Evolutionary conservation across 2,797 vertebrate genomes (phyloP), one percentile per base, ranked within the genome.

Genomic region (Enteromius trimaculatus): DNA sequence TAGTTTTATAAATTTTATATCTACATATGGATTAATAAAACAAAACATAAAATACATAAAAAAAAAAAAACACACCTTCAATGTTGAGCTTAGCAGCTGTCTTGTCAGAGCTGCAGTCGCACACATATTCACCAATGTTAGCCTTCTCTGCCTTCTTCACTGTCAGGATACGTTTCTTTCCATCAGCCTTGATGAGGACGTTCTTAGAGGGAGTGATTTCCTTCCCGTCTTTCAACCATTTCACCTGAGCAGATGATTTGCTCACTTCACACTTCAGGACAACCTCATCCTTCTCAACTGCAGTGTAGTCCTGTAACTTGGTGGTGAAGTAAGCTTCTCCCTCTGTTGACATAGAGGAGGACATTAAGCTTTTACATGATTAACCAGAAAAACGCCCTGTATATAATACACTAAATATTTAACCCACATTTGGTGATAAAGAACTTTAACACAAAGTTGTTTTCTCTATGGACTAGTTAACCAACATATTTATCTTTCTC

Each of bases 301-400:
- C 96, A 0, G 98, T 98, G 89, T 98, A 98, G 94, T 99, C 96
- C 86, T 98, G 97, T 85, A 99, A 94, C 88, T 99, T 99, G 83
- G 95, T 95, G 82, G 96, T 96, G 90, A 99, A 99, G 89, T 99
- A 99, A 51, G 97, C 92, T 64, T 99, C 98, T 82, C 97, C 98
- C 94, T 99, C 98, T 99, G 93, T 88, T 92, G 70, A 81, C 19
- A 70, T 21, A 4, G 21, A 51, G n/a, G 62, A 17, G 51, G 13
- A 72, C 10, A 58, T 55, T 19, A 37, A 13, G 26, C 37, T 39
- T 42, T 42, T 29, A 74, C 49, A n/a, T 75, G 11, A 55, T 75
- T 34, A 37, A 37, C 29, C 49, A 75, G 29, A 75, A 55, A 55
- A 55, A 55, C 11, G 31, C 29, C 31, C 11, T 51, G 17, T 21